Evolutionary conservation across 2,888 invertebrate species (phyloP), one percentile per base, ranked within the genome.

Genomic region (Maniola hyperantus): DNA sequence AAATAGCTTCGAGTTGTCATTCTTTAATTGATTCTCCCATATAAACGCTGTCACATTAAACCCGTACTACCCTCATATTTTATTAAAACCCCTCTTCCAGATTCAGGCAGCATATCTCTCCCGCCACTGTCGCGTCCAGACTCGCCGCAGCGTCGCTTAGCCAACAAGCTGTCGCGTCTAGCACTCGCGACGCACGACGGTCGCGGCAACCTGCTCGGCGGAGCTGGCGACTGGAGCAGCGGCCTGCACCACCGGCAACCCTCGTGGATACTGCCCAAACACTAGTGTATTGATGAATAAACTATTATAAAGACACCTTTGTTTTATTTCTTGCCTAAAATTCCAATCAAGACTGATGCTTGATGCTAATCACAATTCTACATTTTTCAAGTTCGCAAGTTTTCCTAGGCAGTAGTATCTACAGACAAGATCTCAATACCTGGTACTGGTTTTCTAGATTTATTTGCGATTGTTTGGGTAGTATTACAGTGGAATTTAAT

Each of bases 111-210:
- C 69, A 91, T 92, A 71, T 91, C 91, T 1, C 82, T 92, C 0
- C 92, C 92, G 0, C 92, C 92, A 0, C 76, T 92, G 0, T 85
- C 89, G 0, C 78, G 92, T 0, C 91, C 92, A 0, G 94, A 94
- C 71, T 91, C 94, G 0, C 94, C 94, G 0, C 93, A 94, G 68
- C 92, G 95, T 13, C 94, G 96, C 10, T 88, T 97, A 2, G 96
- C 96, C 74, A 98, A 97, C 88, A 98, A 97, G 87, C 91, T 98
- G 70, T 96, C 96, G 70, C 95, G 96, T 75, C 93, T 98, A 53
- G 97, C 97, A 44, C 92, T 98, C 67, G 97, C 97, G 50, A 97
- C 97, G 1, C 97, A 97, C 83, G 97, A 98, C 80, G 97, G 97
- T 63, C 95, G 97, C 79, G 97, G 97, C 54, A 95, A 96, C 78